These are phyloP conservation scores for Macroglossus sobrinus DNA, from an alignment of 2,113 vertebrate genomes.

Conservation along the genomic window DNA sequence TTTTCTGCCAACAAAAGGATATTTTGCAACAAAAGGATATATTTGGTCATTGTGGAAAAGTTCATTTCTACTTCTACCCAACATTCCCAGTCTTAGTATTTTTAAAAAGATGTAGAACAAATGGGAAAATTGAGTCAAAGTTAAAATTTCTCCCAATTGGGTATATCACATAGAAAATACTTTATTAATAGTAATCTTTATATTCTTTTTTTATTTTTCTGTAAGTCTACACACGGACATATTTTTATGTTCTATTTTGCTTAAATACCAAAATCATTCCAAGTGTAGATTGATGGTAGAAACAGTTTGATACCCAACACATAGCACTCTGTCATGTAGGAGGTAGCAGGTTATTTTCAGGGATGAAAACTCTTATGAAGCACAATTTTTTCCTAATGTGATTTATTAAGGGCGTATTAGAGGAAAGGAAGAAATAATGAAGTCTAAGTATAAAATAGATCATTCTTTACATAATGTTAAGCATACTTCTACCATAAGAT, in stretches of 20 bases:
- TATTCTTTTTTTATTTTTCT: slow-evolving; percentile 24
- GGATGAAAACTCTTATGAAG: background rate
- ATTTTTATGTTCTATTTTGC: slow-evolving; percentile 17
- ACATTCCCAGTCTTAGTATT: background rate
- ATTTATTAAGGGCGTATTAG: background rate
- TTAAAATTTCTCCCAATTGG: slow-evolving; percentile 9
- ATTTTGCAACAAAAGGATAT: slow-evolving; percentile 65
- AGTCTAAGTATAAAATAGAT: background rate
- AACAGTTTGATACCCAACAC: background rate
- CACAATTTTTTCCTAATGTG: background rate
- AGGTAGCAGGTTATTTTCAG: background rate
- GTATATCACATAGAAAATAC: background rate
- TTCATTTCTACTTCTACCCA: background rate
- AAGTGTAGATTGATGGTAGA: background rate
- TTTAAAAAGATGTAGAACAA: background rate
- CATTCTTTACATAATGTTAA: slow-evolving; percentile 44
- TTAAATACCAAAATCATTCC: slow-evolving; percentile 31
- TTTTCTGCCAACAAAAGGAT: slow-evolving; percentile 66
- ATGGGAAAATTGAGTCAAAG: background rate
- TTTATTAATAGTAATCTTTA: background rate
- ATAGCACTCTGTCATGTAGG: background rate
- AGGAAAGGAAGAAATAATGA: background rate
- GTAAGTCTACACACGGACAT: background rate
- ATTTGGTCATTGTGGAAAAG: slow-evolving; percentile 62
- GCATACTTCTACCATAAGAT: slow-evolving; percentile 31